These are phyloP conservation scores for Pteronotus mesoamericanus DNA, from an alignment of 2,797 vertebrate species.

Conservation along the genomic window DNA sequence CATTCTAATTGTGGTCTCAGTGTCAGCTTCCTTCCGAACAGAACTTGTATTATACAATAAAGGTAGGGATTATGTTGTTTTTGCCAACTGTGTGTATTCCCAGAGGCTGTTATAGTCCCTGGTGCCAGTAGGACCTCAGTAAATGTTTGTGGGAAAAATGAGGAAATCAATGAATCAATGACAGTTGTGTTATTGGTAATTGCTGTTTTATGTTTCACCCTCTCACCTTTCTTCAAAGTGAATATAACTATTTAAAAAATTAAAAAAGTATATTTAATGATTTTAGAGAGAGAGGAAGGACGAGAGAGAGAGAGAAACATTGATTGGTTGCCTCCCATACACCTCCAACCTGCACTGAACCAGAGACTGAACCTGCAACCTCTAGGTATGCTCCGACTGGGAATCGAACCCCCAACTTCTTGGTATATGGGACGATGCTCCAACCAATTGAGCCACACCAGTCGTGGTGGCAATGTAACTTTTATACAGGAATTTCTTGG, in stretches of 20 bases:
- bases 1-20: background rate
- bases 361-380: background rate
- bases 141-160: background rate
- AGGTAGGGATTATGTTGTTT: background rate
- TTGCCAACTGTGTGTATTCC: background rate
- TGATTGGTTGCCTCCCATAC: background rate
- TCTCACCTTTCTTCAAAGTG: background rate
- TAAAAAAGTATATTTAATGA: background rate
- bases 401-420: background rate
- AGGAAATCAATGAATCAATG: background rate
- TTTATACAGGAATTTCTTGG: background rate
- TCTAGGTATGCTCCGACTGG: background rate
- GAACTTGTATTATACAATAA: background rate
- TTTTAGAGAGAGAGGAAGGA: background rate
- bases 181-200: background rate
- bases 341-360: too few species aligned
- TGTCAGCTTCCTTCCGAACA: background rate
- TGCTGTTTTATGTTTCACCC: background rate
- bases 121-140: background rate
- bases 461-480: background rate
- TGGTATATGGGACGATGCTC: background rate
- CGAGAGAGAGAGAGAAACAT: background rate
- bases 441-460: background rate
- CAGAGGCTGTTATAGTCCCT: background rate
- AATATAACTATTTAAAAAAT: background rate